phyloP scores from a whole-genome alignment of 2,888 invertebrate genomes.

The Poecilobothrus nobilitatus region DNA sequence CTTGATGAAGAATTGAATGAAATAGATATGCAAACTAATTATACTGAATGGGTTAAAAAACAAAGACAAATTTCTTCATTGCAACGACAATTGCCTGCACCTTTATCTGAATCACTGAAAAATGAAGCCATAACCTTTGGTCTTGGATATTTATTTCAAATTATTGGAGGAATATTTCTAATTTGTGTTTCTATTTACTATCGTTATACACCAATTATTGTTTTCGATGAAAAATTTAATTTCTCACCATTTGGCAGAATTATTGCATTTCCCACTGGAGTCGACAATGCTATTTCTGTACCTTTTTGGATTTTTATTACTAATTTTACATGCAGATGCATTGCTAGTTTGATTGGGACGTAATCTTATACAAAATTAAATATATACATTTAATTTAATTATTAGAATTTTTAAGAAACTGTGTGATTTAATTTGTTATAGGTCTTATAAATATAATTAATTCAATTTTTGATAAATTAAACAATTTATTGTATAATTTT shows the following conservation, averaged over 20 bases:
- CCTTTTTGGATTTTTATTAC: slow-evolving; percentile 49
- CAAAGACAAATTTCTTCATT: not conserved
- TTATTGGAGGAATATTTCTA: slow-evolving; percentile 37
- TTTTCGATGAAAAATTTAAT: slow-evolving; percentile 42
- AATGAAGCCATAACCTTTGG: slow-evolving; percentile 15
- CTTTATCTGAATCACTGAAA: not conserved
- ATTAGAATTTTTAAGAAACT: too few species aligned
- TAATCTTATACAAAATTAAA: not conserved
- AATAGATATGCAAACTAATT: not conserved
- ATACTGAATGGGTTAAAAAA: not conserved
- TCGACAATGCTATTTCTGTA: slow-evolving; percentile 46
- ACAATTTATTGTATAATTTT: not conserved
- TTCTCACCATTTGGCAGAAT: slow-evolving; percentile 45
- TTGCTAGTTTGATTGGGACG: not conserved
- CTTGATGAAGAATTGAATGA: slow-evolving; percentile 13
- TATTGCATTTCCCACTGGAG: slow-evolving; percentile 46
- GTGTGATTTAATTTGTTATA: too few species aligned
- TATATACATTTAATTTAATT: too few species aligned
- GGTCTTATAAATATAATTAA: too few species aligned
- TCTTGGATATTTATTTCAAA: slow-evolving; percentile 39
- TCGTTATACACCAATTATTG: slow-evolving; percentile 44
- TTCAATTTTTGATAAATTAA: too few species aligned
- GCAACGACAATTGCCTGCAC: not conserved
- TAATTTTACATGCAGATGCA: slow-evolving; percentile 36
- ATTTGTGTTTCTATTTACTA: slow-evolving; percentile 42